A percentile compares a stretch with the other conserved stretches of the same genome.
Evolutionary conservation across 2,797 vertebrate genomes (phyloP).

Genomic region (Amniataba percoides): DNA sequence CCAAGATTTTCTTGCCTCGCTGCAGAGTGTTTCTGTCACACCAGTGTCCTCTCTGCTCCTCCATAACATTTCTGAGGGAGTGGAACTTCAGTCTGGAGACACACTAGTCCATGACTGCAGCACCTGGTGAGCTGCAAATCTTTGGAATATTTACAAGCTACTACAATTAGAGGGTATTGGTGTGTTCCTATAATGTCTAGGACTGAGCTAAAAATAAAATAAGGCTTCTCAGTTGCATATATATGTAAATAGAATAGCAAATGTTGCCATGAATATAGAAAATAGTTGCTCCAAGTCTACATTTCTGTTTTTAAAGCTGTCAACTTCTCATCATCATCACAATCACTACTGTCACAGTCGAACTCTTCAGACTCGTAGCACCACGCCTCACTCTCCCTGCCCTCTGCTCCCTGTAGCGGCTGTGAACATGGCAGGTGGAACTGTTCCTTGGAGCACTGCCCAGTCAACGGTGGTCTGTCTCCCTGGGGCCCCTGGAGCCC

Average conservation of each 20-base stretch:
- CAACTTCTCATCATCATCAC: background rate
- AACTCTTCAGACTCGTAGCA: background rate
- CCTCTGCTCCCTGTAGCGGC: conserved; percentile 70
- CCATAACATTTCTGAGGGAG: conserved; percentile 77
- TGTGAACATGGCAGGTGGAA: conserved; percentile 87
- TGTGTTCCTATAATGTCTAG: background rate
- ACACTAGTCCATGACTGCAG: conserved; percentile 85
- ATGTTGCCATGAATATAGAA: background rate
- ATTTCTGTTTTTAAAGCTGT: background rate
- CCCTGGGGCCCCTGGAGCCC: conserved; percentile 88
- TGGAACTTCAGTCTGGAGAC: conserved; percentile 85
- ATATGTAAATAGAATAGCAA: background rate
- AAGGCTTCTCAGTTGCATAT: background rate
- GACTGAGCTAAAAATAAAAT: background rate
- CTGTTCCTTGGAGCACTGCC: conserved; percentile 84
- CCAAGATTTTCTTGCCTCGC: conserved; percentile 71
- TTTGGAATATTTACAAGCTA: background rate
- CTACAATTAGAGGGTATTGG: background rate
- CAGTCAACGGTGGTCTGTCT: conserved; percentile 79
- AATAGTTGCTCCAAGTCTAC: background rate
- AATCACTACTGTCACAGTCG: background rate
- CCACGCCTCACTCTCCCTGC: background rate
- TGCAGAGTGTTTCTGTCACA: conserved; percentile 73
- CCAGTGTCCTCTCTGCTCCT: conserved; percentile 48
- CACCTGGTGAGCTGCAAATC: conserved; percentile 82